phyloP scores from a whole-genome alignment of 1,140 invertebrate genomes.

The Megalonaias nervosa region DNA sequence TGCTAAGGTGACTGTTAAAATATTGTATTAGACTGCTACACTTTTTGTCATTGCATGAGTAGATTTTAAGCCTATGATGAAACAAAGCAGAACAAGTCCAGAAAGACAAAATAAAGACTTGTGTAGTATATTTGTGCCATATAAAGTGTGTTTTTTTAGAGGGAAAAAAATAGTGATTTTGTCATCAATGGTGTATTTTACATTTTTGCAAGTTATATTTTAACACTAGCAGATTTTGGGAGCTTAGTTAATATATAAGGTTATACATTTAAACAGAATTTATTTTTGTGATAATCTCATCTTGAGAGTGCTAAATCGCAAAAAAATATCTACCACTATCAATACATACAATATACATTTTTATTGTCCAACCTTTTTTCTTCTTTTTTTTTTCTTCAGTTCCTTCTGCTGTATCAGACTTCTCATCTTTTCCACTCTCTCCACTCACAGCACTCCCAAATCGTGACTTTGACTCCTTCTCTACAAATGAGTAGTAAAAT shows the following conservation, averaged over 20 bases:
- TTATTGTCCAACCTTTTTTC: constrained; percentile 11
- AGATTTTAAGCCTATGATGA: too few relatives aligned
- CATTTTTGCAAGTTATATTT: constrained; percentile 2
- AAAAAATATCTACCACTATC: not conserved
- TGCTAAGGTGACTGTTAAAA: too few relatives aligned
- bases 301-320: not conserved
- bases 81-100: too few relatives aligned
- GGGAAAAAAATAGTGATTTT: too few relatives aligned
- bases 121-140: too few relatives aligned
- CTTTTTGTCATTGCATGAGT: too few relatives aligned
- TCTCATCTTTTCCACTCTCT: constrained; percentile 1
- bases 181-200: too few relatives aligned
- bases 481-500: too few relatives aligned
- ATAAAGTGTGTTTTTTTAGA: too few relatives aligned
- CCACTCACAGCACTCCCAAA: constrained; percentile 15
- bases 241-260: not conserved
- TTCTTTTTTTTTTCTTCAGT: constrained; percentile 19
- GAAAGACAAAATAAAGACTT: too few relatives aligned
- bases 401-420: not conserved
- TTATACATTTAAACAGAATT: not conserved
- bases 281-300: not conserved
- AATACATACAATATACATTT: not conserved
- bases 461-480: constrained; percentile 14
- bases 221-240: not conserved
- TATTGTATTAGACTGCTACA: too few relatives aligned